Conservation (phyloP, 2,797 vertebrate species). For the Cirrhinus mrigala region DNA sequence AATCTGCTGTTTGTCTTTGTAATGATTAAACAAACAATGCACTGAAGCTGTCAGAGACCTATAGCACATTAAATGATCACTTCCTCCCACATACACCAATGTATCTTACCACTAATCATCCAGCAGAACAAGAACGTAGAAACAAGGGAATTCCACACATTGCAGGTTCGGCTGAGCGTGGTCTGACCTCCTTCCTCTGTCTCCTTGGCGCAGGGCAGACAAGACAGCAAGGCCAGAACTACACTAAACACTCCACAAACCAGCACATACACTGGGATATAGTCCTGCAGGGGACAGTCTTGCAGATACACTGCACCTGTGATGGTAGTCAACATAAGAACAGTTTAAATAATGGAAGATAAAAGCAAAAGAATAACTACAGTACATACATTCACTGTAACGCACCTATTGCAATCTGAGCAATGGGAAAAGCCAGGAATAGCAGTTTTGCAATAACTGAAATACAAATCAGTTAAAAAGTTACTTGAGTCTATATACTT, state of each 20-base stretch:
- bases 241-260: slow-evolving; percentile 72
- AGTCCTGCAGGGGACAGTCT: slow-evolving; percentile 73
- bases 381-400: not conserved
- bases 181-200: not conserved
- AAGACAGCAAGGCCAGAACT: slow-evolving; percentile 61
- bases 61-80: not conserved
- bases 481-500: not conserved
- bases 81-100: not conserved
- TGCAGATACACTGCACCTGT: slow-evolving; percentile 71
- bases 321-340: not conserved
- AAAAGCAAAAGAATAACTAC: not conserved
- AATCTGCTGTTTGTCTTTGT: not conserved
- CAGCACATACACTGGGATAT: slow-evolving; percentile 80
- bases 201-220: slow-evolving; percentile 63
- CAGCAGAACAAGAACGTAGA: slow-evolving; percentile 73
- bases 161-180: slow-evolving; percentile 18
- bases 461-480: slow-evolving; percentile 19
- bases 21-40: not conserved
- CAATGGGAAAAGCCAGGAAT: slow-evolving; percentile 61
- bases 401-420: slow-evolving; percentile 77
- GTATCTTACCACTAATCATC: slow-evolving; percentile 74
- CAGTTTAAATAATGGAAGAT: not conserved
- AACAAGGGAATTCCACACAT: slow-evolving; percentile 62
- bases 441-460: slow-evolving; percentile 67
- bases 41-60: not conserved